Evolutionary conservation across 2,888 invertebrate species (phyloP), one percentile per base, ranked within the genome.

Genomic region (Sthenelais limicola): DNA sequence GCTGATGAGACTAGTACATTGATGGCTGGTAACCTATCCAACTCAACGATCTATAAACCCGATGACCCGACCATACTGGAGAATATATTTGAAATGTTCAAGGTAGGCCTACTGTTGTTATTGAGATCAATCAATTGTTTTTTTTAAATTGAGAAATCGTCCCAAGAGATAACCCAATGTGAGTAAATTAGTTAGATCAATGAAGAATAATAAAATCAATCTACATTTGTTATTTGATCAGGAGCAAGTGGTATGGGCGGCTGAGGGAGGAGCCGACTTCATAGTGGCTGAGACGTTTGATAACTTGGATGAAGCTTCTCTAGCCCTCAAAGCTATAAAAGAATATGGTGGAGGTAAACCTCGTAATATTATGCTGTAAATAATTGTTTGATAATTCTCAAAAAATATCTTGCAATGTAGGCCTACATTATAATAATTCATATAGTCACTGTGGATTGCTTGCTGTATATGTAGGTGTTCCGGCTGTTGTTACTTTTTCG

Each of bases 191-290:
- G n/a, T n/a, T n/a, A n/a, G n/a, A n/a, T n/a, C n/a, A n/a, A n/a
- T n/a, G n/a, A 49, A 49, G 49, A 18, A 49, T 9, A 49, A 49
- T n/a, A 49, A 21, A 5, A 9, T 49, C 49, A 49, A 9, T 12
- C 9, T 43, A 15, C 15, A 12, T 18, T 18, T 12, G 9, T 43
- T 18, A 43, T 43, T 18, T 18, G 12, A 12, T 12, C 49, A 86
- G 86, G 85, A 86, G 66, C 85, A 85, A 73, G 78, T 86, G 1
- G 78, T 79, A 51, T 86, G 86, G 86, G 85, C 85, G 0, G 83
- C 81, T 3, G 81, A 83, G 32, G 83, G 77, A 32, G 81, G 81
- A 1, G 86, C 85, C 9, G 85, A 87, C 73, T 86, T 78, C 72
- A 83, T 86, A 35, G 80, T 87, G n/a, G 86, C 81, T 5, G 86